These are phyloP conservation scores for Clarias macrocephalus DNA, from an alignment of 2,113 vertebrate genomes.

Conservation along the genomic window DNA sequence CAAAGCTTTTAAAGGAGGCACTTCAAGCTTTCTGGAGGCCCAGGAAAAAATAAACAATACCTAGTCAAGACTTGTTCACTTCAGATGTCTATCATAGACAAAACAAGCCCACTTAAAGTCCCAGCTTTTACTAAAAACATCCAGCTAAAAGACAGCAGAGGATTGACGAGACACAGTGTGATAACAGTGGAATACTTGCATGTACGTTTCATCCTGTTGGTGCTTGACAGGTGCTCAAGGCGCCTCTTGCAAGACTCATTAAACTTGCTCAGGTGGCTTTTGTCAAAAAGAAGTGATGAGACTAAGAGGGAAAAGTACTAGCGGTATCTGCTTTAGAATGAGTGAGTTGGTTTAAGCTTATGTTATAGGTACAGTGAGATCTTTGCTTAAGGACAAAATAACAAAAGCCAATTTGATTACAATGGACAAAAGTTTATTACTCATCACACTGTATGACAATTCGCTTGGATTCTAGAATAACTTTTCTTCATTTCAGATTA, in stretches of 20 bases:
- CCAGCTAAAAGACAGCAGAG: background rate
- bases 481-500: background rate
- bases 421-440: background rate
- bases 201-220: background rate
- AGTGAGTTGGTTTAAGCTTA: background rate
- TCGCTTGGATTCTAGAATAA: background rate
- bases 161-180: background rate
- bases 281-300: background rate
- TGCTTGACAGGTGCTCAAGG: background rate
- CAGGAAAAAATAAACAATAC: background rate
- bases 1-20: conserved; percentile 1
- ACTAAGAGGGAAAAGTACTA: background rate
- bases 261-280: background rate
- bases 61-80: background rate
- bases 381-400: background rate
- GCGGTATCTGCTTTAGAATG: background rate
- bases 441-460: background rate
- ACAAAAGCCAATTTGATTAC: background rate
- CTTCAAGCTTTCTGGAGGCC: background rate
- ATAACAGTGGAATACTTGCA: background rate
- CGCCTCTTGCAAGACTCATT: background rate
- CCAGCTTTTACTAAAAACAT: background rate
- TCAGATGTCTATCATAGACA: background rate
- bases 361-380: background rate
- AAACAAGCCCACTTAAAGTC: background rate